A percentile compares a stretch with the other conserved stretches of the same genome.
Evolutionary conservation across 2,797 vertebrate species (phyloP).

Genomic region (Sebastes nivosus): DNA sequence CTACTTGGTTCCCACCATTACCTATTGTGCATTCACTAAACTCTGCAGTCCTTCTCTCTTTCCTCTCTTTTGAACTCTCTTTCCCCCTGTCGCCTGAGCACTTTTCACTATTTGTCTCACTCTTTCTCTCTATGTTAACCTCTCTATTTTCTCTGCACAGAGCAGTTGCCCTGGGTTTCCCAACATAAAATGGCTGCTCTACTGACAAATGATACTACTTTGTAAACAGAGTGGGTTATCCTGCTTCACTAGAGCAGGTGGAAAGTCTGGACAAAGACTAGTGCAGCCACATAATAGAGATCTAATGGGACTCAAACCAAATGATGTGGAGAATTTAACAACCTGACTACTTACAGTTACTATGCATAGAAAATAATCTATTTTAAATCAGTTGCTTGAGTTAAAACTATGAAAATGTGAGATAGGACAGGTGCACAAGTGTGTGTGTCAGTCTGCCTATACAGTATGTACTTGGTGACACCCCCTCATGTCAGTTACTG

Average conservation of each 20-base stretch:
- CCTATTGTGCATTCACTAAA: constrained; percentile 21
- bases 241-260: background rate
- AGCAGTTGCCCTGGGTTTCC: constrained; percentile 12
- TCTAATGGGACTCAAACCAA: background rate
- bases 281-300: background rate
- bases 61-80: constrained; percentile 6
- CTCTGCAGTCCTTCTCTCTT: background rate
- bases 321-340: background rate
- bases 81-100: background rate
- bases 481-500: background rate
- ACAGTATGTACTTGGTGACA: background rate
- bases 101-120: background rate
- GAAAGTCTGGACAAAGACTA: background rate
- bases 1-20: constrained; percentile 21
- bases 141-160: constrained; percentile 31
- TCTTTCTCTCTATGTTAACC: background rate
- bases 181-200: constrained; percentile 42
- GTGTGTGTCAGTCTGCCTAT: background rate
- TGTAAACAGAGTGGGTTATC: background rate
- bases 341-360: background rate
- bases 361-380: background rate
- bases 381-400: background rate
- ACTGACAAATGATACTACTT: constrained; percentile 3
- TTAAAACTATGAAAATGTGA: background rate
- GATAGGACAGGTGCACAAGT: background rate